A percentile compares a stretch with the other conserved stretches of the same genome.
These are phyloP conservation scores for Paratilapia polleni DNA, from an alignment of 2,113 vertebrate species.

Conservation along the genomic window DNA sequence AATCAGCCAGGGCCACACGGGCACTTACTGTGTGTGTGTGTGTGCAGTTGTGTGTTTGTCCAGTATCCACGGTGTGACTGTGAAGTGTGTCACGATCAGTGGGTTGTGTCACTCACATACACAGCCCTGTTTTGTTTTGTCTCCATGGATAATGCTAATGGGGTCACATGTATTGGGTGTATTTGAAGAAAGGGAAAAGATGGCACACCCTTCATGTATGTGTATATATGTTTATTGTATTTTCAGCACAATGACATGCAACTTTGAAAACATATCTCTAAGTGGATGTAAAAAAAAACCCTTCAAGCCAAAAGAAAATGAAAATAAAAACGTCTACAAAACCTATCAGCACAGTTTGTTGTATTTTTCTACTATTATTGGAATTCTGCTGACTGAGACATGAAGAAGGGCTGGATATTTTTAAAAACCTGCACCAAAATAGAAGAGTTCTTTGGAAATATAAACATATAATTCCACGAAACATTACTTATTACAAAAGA, in stretches of 20 bases:
- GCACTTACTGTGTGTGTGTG: background rate
- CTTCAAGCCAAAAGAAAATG: background rate
- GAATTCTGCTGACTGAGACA: background rate
- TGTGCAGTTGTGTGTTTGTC: constrained; percentile 9
- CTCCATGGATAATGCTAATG: constrained; percentile 54
- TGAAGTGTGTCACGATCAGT: constrained; percentile 44
- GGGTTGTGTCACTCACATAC: constrained; percentile 10
- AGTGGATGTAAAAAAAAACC: background rate
- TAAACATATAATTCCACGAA: background rate
- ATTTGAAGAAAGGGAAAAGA: background rate
- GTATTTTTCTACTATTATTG: background rate
- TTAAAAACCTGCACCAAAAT: background rate
- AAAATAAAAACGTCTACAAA: no score
- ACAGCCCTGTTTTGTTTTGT: constrained; percentile 44
- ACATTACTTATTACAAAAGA: background rate
- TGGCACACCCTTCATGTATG: background rate
- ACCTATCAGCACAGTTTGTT: background rate
- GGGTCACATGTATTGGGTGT: constrained; percentile 21
- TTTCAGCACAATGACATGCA: background rate
- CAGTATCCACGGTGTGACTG: constrained; percentile 21
- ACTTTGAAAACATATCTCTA: background rate
- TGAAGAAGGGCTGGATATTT: background rate
- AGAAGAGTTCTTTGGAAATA: background rate
- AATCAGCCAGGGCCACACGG: constrained; percentile 65
- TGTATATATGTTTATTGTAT: background rate